Percentiles rank a stretch among this genome's conserved stretches.
Evolutionary conservation across 2,113 vertebrate genomes (phyloP).

Genomic region (Turdus rufiventris): DNA sequence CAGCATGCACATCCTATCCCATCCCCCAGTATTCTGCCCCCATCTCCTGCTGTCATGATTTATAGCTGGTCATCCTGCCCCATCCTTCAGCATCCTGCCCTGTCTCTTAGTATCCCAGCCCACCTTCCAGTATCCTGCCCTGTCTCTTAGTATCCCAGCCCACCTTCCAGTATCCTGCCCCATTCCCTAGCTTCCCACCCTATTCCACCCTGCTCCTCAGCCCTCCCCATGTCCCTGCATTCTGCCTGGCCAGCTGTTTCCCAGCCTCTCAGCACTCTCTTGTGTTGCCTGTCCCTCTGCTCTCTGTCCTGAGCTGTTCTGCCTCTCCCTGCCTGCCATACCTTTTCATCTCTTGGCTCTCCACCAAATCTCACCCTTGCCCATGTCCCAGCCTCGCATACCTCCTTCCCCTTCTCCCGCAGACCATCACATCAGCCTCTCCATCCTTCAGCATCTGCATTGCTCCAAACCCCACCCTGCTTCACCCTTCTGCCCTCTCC

Average conservation of each 20-base stretch:
- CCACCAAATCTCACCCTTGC: neutral
- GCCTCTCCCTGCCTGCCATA: neutral
- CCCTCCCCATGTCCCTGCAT: neutral
- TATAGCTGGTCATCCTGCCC: neutral
- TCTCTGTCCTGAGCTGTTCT: neutral
- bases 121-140: neutral
- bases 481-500: neutral
- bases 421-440: neutral
- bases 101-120: neutral
- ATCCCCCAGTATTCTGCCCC: neutral
- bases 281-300: neutral
- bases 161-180: neutral
- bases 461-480: neutral
- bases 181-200: neutral
- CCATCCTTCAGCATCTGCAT: neutral
- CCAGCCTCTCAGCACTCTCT: neutral
- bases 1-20: neutral
- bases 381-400: neutral
- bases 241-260: neutral
- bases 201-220: neutral
- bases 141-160: neutral
- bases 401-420: neutral
- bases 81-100: too few species aligned
- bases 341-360: neutral
- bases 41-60: neutral